A percentile compares a stretch with the other conserved stretches of the same genome.
Conservation (phyloP, 2,888 invertebrate species). For the Andrena minutula region DNA sequence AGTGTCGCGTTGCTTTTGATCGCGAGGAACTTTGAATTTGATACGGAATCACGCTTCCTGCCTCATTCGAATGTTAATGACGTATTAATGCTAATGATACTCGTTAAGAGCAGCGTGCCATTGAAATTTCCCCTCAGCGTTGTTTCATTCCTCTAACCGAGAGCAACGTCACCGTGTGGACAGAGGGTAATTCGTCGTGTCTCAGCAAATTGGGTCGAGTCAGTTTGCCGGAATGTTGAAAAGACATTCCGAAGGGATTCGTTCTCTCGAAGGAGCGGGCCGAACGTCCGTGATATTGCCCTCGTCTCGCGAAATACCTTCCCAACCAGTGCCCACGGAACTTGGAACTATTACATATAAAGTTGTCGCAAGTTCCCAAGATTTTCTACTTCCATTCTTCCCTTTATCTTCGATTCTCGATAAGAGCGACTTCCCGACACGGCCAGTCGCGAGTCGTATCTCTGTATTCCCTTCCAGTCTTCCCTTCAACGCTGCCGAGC, state of each 20-base stretch:
- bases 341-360: slow-evolving; percentile 48
- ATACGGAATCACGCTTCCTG: slow-evolving; percentile 30
- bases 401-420: slow-evolving; percentile 46
- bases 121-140: slow-evolving; percentile 25
- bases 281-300: slow-evolving; percentile 26
- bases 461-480: not conserved
- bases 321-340: slow-evolving; percentile 11
- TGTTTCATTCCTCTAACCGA: slow-evolving; percentile 19
- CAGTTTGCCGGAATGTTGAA: slow-evolving; percentile 36
- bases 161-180: slow-evolving; percentile 18
- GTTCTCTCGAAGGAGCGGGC: not conserved
- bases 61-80: slow-evolving; percentile 23
- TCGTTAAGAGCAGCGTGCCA: slow-evolving; percentile 8
- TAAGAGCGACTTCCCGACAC: slow-evolving; percentile 15
- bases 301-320: slow-evolving; percentile 34
- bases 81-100: slow-evolving; percentile 44
- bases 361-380: slow-evolving; percentile 39
- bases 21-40: slow-evolving; percentile 12
- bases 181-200: slow-evolving; percentile 37
- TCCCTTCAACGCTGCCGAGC: not conserved
- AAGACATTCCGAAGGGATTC: slow-evolving; percentile 30
- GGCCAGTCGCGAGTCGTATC: not conserved
- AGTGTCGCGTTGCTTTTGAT: slow-evolving; percentile 1
- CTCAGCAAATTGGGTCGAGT: slow-evolving; percentile 47
- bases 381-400: slow-evolving; percentile 30